Evolutionary conservation across 2,113 vertebrate genomes (phyloP).

Genomic region (Zapus hudsonius): DNA sequence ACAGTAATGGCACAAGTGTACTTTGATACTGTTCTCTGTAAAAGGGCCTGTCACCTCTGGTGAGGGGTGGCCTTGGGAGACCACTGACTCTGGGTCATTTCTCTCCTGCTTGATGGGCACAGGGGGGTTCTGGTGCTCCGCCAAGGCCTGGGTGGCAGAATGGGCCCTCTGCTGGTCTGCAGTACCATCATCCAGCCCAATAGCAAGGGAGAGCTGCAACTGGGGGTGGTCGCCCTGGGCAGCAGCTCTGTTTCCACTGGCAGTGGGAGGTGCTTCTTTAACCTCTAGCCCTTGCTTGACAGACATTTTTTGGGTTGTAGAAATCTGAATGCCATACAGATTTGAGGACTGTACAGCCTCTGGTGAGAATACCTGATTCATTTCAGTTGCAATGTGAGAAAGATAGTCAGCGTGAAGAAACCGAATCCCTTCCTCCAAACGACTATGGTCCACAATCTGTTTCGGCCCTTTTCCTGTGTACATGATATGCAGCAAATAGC

Average conservation of each 20-base stretch:
- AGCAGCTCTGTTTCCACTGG: constrained; percentile 76
- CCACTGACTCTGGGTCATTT: constrained; percentile 87
- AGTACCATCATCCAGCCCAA: constrained; percentile 89
- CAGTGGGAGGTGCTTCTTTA: constrained; percentile 84
- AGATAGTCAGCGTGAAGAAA: constrained; percentile 97
- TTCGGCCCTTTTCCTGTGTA: constrained; percentile 96
- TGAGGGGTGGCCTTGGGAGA: constrained; percentile 82
- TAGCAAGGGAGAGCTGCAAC: constrained; percentile 89
- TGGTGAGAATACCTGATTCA: constrained; percentile 84
- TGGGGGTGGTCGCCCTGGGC: constrained; percentile 85
- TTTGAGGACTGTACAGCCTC: constrained; percentile 94
- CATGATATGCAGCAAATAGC: constrained; percentile 98
- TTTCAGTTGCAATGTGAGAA: constrained; percentile 88
- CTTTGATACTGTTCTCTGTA: constrained; percentile 85
- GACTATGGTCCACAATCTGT: constrained; percentile 93
- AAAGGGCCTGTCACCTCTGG: constrained; percentile 83
- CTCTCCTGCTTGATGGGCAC: constrained; percentile 93
- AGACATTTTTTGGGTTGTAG: constrained; percentile 90
- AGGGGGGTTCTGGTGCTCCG: constrained; percentile 86
- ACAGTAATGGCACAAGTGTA: constrained; percentile 93
- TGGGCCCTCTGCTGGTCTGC: constrained; percentile 84
- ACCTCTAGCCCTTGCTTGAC: constrained; percentile 86
- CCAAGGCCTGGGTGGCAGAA: constrained; percentile 81
- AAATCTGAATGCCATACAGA: constrained; percentile 98
- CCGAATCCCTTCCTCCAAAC: constrained; percentile 96